Evolutionary conservation across 2,113 vertebrate species (phyloP).

Genomic region (Arenaria interpres): DNA sequence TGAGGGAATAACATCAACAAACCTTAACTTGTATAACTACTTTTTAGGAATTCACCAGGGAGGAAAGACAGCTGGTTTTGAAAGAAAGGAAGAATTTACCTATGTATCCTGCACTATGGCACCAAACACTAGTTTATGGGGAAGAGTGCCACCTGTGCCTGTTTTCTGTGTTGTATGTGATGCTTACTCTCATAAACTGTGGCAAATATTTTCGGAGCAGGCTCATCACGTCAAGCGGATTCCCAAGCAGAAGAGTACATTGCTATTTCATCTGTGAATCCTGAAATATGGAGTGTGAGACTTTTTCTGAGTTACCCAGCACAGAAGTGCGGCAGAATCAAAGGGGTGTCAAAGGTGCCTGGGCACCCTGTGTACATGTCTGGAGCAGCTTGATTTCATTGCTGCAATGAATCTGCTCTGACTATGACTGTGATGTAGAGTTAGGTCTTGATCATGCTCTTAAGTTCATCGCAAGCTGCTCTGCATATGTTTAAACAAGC

Average conservation of each 20-base stretch:
- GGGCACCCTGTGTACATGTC: not conserved
- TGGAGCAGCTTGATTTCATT: not conserved
- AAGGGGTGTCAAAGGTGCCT: not conserved
- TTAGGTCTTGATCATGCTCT: not conserved
- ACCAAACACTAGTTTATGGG: not conserved
- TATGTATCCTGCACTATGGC: not conserved
- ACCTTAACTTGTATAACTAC: not conserved
- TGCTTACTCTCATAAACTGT: not conserved
- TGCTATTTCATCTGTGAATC: constrained; percentile 17
- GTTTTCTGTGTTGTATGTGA: not conserved
- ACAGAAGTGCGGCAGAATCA: not conserved
- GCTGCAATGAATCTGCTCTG: not conserved
- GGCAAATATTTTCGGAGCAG: constrained; percentile 26
- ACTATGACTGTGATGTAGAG: not conserved
- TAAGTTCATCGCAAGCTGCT: not conserved
- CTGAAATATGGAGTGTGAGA: constrained; percentile 50
- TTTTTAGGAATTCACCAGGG: not conserved
- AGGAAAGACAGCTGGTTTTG: not conserved
- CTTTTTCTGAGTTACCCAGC: not conserved
- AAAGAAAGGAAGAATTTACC: not conserved
- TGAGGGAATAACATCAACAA: not conserved
- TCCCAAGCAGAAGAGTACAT: not conserved
- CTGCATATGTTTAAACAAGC: not conserved
- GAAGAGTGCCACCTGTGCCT: not conserved
- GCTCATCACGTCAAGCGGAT: not conserved